Evolutionary conservation across 2,797 vertebrate genomes (phyloP), one percentile per base, ranked within the genome.

Genomic region (Acanthopagrus latus): DNA sequence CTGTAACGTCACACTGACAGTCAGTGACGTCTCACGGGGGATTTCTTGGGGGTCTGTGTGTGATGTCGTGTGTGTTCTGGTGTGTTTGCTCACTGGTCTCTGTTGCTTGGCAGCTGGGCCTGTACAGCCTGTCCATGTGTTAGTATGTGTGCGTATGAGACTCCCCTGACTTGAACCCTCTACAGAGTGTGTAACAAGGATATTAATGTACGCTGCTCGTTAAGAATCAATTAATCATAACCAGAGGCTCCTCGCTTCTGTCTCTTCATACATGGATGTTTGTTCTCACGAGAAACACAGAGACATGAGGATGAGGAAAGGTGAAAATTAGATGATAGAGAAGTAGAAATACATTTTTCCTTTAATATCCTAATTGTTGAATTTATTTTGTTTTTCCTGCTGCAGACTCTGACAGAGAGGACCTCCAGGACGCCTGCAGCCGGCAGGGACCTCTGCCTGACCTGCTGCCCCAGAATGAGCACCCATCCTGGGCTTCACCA

Each of bases 391-490:
- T 1, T 13, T 27, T 64, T 74, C 54, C 21, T 81, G 44, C 63
- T 44, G 52, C 81, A 92, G 90, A 68, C 44, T 81, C 33, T 1
- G 80, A 76, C 75, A 67, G 77, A 38, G 90, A 64, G 56, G 77
- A 81, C 69, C 17, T 0, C 20, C 84, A 58, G 71, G 79, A 80
- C 16, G 44, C 69, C 58, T 74, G 64, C 47, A 72, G 80, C n/a
- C 57, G 3, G 2, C 80, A 25, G 58, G 88, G 68, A 38, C 91
- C 90, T 57, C 78, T 88, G 67, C 91, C 89, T 1, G 91, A 94
- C 86, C 87, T 91, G 74, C 86, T 91, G 70, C 84, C 86, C 41
- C 87, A 69, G 46, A 91, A 87, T 21, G 89, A 90, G 76, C 87
- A 21, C 29, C 74, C 74, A 0, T 68, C 74, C 74, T 23, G 80